Conservation (phyloP, 2,797 vertebrate genomes). For the Poecilia picta region DNA sequence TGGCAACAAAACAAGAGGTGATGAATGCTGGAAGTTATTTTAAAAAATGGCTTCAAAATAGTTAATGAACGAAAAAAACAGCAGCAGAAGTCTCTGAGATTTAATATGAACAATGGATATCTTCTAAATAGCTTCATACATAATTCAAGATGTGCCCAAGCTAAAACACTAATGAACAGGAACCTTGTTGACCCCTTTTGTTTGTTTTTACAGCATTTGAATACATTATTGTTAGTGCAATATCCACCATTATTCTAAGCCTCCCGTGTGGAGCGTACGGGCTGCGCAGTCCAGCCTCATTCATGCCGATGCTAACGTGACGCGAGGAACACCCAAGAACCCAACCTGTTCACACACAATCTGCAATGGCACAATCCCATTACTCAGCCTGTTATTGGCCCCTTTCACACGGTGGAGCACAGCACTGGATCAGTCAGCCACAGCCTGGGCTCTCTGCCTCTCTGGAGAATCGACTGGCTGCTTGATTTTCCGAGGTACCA, state of each 20-base stretch:
- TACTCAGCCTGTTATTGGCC: constrained; percentile 78
- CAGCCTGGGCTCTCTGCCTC: constrained; percentile 61
- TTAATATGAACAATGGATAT: constrained; percentile 1
- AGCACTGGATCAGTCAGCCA: constrained; percentile 73
- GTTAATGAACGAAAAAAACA: background rate
- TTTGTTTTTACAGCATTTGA: background rate
- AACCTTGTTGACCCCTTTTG: background rate
- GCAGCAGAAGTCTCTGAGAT: background rate
- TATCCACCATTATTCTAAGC: background rate
- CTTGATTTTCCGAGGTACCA: constrained; percentile 74
- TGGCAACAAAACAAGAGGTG: background rate
- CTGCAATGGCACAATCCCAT: constrained; percentile 79
- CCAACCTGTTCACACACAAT: constrained; percentile 76
- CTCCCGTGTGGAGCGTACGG: background rate
- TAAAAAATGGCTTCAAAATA: background rate
- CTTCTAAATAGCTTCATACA: background rate
- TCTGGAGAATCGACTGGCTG: constrained; percentile 68
- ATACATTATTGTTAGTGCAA: background rate
- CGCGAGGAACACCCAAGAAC: constrained; percentile 72
- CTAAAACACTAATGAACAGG: background rate
- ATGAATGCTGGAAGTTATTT: background rate
- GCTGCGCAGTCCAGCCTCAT: constrained; percentile 34
- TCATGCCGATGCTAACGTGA: constrained; percentile 64
- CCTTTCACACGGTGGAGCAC: constrained; percentile 73
- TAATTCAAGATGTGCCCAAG: background rate